Conservation (phyloP, 2,888 invertebrate genomes). For the Platerodrilus igneus region DNA sequence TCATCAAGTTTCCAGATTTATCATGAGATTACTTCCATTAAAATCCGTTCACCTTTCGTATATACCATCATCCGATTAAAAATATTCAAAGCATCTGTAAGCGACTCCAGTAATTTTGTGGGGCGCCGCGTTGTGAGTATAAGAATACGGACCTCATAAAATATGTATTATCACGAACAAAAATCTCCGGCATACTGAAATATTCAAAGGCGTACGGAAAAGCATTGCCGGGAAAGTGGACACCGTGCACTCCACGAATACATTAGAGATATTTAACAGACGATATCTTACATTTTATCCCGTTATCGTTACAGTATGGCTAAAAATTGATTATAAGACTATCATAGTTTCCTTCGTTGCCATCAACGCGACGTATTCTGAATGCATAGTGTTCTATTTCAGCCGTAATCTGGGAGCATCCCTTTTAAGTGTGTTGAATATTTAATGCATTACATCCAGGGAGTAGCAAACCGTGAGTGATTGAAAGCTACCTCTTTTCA, state of each 20-base stretch:
- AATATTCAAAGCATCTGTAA: conserved; percentile 34
- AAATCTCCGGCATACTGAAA: conserved; percentile 46
- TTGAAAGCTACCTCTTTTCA: conserved; percentile 30
- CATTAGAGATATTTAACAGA: conserved; percentile 35
- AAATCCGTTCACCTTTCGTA: conserved; percentile 32
- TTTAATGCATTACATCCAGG: conserved; percentile 40
- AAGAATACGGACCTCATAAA: conserved; percentile 46
- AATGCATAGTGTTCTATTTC: conserved; percentile 32
- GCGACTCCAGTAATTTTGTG: conserved; percentile 29
- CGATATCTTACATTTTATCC: conserved; percentile 27
- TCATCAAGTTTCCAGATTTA: conserved; percentile 29
- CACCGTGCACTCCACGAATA: conserved; percentile 33
- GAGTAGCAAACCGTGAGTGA: conserved; percentile 21
- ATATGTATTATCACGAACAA: conserved; percentile 48
- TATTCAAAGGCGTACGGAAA: conserved; percentile 41
- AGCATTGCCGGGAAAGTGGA: conserved; percentile 29
- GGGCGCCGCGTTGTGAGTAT: conserved; percentile 32
- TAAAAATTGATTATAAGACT: conserved; percentile 3
- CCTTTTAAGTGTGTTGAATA: conserved; percentile 49
- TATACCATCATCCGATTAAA: conserved; percentile 35
- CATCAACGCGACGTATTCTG: conserved; percentile 19
- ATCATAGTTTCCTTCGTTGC: conserved; percentile 14
- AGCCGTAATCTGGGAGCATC: conserved; percentile 43
- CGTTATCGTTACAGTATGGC: conserved; percentile 6
- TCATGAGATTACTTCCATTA: conserved; percentile 33